Percentiles rank a stretch among this genome's conserved stretches.
These are phyloP conservation scores for Sepiola atlantica DNA, from an alignment of 2,888 invertebrate species.

Conservation along the genomic window DNA sequence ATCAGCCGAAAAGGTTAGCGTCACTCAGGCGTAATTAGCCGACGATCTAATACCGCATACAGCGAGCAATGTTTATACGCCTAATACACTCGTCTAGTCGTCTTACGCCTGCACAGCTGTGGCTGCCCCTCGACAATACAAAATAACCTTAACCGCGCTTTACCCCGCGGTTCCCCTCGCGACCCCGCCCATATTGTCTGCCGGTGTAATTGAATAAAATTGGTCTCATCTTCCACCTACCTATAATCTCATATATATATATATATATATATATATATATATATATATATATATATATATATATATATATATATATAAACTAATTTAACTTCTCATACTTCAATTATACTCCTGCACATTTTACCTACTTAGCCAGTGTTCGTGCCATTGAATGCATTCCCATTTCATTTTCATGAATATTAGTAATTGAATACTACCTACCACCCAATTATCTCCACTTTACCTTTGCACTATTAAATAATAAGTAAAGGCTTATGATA, in stretches of 20 bases:
- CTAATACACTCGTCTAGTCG: not conserved
- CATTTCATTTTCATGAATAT: no score
- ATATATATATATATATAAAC: no score
- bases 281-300: no score
- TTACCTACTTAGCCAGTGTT: no score
- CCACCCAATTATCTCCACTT: no score
- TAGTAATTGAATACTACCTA: no score
- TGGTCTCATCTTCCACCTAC: not conserved
- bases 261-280: no score
- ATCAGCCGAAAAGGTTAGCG: not conserved
- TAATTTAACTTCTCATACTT: no score
- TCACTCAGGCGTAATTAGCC: not conserved
- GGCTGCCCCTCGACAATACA: not conserved
- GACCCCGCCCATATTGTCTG: not conserved
- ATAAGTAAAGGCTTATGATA: no score
- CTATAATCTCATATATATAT: not conserved
- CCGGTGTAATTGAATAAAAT: not conserved
- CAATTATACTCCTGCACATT: no score
- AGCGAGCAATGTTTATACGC: not conserved
- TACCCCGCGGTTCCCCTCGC: not conserved
- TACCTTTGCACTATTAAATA: no score
- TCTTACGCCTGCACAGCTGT: not conserved
- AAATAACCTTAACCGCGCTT: not conserved
- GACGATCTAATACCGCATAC: not conserved
- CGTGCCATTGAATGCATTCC: no score